Base-by-base conservation (phyloP, 2,113 vertebrate genomes). In the Chaetops frenatus region DNA sequence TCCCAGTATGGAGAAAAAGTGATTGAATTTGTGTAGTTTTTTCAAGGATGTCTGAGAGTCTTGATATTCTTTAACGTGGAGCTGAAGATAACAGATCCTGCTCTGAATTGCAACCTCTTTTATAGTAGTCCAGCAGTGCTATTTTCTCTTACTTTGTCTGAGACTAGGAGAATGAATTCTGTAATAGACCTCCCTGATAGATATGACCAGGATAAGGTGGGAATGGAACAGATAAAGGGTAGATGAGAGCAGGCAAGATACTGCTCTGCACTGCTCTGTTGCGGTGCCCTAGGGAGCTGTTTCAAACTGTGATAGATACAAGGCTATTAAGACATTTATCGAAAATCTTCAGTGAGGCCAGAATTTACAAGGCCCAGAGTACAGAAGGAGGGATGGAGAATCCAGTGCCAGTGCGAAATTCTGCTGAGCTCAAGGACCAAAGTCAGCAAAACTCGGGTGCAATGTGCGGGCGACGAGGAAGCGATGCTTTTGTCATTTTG, bases 391-490 rank as follows among this genome's bases (percentile, higher is more conserved):
- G 29, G 18, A 33, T 18, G n/a, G 35, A 78, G 33, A 62, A 82
- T 44, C 67, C 56, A 51, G 15, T 21, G 38, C n/a, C 56, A n/a
- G 8, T 9, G 47, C 78, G 54, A 77, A 17, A 58, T 65, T 72
- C 62, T 69, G 31, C 58, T 6, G 45, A 77, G 47, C 4, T 10
- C 70, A 38, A 4, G 22, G 51, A 17, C 17, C 8, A 67, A 42
- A 42, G 1, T 16, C 54, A 53, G 70, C 74, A 28, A 3, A 76
- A 80, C 50, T 58, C 45, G 6, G 4, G n/a, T 2, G 3, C 11
- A 1, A 7, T 1, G 31, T 2, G 7, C 17, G 4, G 51, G 6
- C 19, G 1, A 5, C 0, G 10, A 45, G 21, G 35, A 69, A 73
- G 62, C 1, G 3, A 65, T 6, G 58, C 67, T 80, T 65, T 21